These are phyloP conservation scores for Ceratina japonica DNA, from an alignment of 1,140 invertebrate genomes.

Conservation along the genomic window DNA sequence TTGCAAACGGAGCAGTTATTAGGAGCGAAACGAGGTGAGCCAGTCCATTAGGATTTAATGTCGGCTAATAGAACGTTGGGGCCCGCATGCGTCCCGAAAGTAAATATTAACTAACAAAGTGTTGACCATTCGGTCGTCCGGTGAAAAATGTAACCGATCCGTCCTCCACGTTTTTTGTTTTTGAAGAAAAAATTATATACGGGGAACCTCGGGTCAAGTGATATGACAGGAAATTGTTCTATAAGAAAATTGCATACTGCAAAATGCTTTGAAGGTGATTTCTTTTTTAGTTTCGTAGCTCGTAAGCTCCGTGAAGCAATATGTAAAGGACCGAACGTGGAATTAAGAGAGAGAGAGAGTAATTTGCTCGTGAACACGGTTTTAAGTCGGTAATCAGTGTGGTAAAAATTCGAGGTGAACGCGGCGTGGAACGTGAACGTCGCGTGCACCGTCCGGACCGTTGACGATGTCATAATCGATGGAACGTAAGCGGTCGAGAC, in stretches of 20 bases:
- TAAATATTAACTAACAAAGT: constrained; percentile 15
- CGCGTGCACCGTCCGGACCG: neutral
- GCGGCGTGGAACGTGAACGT: constrained; percentile 24
- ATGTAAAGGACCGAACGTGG: too few species aligned
- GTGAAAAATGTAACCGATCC: neutral
- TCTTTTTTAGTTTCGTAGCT: too few species aligned
- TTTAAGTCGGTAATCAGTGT: too few species aligned
- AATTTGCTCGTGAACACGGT: too few species aligned
- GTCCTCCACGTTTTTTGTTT: too few species aligned
- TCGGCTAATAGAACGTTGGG: constrained; percentile 34
- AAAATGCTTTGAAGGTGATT: too few species aligned
- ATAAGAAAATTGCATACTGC: too few species aligned
- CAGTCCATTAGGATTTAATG: constrained; percentile 52
- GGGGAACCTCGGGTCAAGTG: too few species aligned
- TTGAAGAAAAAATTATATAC: too few species aligned
- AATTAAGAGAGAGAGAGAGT: too few species aligned
- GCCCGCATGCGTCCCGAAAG: neutral
- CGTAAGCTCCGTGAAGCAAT: too few species aligned
- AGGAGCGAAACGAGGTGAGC: constrained; percentile 30
- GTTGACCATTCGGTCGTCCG: neutral
- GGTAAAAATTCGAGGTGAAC: neutral
- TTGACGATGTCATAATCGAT: constrained; percentile 39
- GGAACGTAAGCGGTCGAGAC: neutral
- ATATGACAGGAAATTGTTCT: too few species aligned
- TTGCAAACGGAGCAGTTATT: constrained; percentile 31